Evolutionary conservation across 1,140 invertebrate species (phyloP), one percentile per base, ranked within the genome.

Genomic region (Drosophila burlai): DNA sequence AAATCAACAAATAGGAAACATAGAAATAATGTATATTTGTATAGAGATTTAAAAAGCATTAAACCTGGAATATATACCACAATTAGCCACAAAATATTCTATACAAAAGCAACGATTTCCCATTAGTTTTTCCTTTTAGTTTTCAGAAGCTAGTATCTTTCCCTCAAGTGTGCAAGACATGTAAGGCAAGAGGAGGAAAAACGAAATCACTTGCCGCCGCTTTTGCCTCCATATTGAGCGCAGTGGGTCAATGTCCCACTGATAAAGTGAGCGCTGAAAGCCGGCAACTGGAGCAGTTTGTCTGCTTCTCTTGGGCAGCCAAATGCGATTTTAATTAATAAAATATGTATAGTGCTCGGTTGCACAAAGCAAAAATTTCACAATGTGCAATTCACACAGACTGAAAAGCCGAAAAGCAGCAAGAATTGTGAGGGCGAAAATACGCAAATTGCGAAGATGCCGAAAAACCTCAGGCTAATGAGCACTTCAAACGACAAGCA

Each of bases 291-390:
- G 76, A 66, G 68, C 68, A 73, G 73, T 47, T 21, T 54, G 61
- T 57, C 38, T 60, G 21, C 40, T 47, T 50, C 54, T 57, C 62
- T 52, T 60, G 67, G 83, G 74, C 75, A 71, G 54, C 74, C 81
- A 84, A 90, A 90, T 84, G 81, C 81, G 85, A 90, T 89, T 89
- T 89, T 89, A 89, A 89, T 89, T 89, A 89, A 89, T 90, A 81
- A 89, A 89, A 90, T 90, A 85, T 89, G 84, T 83, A 74, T 34
- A 61, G 84, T 84, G 76, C 83, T 76, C 71, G 74, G 69, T 89
- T 90, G 84, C 84, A 90, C 84, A 89, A 89, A 89, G 87, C 74
- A 64, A 79, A 83, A 26, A 29, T 83, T 77, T 83, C 79, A 78
- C 59, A 63, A 85, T 86, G 73, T 76, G 63, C 62, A 59, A 66